These are phyloP conservation scores for Pluvialis apricaria DNA, from an alignment of 2,113 vertebrate genomes.

Conservation along the genomic window DNA sequence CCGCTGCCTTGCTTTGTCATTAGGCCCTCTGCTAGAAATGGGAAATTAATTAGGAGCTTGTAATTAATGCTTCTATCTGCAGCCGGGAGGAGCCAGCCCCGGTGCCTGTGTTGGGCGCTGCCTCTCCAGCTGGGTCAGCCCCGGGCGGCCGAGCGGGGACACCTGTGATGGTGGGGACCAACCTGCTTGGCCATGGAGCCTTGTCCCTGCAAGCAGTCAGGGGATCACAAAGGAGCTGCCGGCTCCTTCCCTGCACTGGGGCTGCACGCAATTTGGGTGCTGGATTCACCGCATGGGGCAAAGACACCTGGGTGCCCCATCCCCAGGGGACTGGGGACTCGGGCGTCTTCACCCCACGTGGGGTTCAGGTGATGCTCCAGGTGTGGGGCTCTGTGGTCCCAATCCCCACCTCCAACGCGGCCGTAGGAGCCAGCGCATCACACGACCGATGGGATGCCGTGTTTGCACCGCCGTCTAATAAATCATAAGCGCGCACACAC, in stretches of 20 bases:
- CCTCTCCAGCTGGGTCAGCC: not conserved
- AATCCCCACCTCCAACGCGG: fast-evolving
- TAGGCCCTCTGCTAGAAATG: not conserved
- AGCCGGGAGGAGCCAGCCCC: not conserved
- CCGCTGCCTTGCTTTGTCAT: not conserved
- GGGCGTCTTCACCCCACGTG: fast-evolving
- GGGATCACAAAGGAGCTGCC: not conserved
- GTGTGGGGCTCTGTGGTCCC: not conserved
- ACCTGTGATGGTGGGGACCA: fast-evolving
- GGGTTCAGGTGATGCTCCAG: not conserved
- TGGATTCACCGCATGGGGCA: fast-evolving
- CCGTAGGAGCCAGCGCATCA: not conserved
- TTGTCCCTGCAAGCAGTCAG: not conserved
- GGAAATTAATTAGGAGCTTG: slow-evolving; percentile 15
- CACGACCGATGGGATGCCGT: fast-evolving
- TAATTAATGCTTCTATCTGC: slow-evolving; percentile 15
- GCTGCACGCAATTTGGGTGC: not conserved
- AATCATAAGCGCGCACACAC: not conserved
- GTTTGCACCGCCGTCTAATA: not conserved
- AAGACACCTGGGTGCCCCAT: fast-evolving
- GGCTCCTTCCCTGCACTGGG: too few relatives aligned
- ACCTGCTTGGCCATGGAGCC: not conserved
- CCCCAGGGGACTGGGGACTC: not conserved
- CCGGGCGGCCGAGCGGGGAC: fast-evolving
- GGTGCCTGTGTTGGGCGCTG: not conserved